Conservation (phyloP, 2,113 vertebrate genomes). For the Polypterus senegalus region DNA sequence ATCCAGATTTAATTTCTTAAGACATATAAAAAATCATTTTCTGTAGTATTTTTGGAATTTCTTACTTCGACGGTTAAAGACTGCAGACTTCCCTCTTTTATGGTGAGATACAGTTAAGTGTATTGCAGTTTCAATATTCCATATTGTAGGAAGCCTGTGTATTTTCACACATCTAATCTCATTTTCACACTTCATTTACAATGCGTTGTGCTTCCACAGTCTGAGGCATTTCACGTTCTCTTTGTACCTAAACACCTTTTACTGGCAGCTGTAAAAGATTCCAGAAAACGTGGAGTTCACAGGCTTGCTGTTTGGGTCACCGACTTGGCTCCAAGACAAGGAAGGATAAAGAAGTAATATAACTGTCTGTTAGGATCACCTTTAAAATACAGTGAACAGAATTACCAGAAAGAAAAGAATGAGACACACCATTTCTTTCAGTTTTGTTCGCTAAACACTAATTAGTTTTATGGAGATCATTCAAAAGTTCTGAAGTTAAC, state of each 20-base stretch:
- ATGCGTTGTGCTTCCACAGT: slow-evolving; percentile 6
- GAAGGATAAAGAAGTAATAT: no score
- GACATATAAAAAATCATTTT: slow-evolving; percentile 10
- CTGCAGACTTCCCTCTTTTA: no score
- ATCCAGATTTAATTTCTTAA: slow-evolving; percentile 15
- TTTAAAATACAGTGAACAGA: no score
- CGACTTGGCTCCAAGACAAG: no score
- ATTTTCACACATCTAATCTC: slow-evolving; percentile 17
- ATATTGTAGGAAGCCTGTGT: slow-evolving; percentile 4
- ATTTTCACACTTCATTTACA: slow-evolving; percentile 17
- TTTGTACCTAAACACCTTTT: not conserved
- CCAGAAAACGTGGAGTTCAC: not conserved
- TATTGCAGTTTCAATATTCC: slow-evolving; percentile 7
- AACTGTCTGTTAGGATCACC: no score
- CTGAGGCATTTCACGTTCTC: not conserved
- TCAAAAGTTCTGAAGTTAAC: no score
- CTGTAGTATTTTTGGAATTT: slow-evolving; percentile 16
- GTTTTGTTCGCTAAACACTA: no score
- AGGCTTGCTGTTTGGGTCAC: not conserved
- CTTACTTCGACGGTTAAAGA: slow-evolving; percentile 5
- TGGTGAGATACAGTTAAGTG: not conserved
- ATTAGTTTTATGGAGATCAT: no score
- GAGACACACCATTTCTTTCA: no score
- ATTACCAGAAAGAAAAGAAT: no score
- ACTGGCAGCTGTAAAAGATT: not conserved